Base-by-base conservation (phyloP, 2,888 invertebrate genomes). In the Pherbina coryleti region DNA sequence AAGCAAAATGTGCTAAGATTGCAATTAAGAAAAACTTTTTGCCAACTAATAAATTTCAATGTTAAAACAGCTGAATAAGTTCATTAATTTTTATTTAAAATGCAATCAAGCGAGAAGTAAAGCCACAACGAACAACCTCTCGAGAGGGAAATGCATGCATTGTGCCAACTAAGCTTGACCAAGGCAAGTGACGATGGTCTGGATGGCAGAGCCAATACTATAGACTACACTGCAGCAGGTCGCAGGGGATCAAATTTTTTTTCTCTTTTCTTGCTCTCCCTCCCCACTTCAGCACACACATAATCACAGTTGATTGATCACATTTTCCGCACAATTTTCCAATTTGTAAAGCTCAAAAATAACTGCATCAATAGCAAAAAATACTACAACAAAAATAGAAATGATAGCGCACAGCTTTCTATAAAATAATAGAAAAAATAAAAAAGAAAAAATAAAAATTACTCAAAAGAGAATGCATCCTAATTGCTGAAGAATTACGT, bases 401-500 rank as follows among this genome's bases (percentile, higher is more conserved):
- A 34, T 11, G 11, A 60, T 37, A 53, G 73, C 22, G 25, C 14
- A 19, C 14, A n/a, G 17, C 11, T 34, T 31, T 22, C 37, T 11
- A 55, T 31, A 28, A 66, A 55, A n/a, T 44, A 67, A 51, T 64
- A 25, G 53, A 34, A 55, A 51, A 44, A 25, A n/a, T n/a, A n/a
- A n/a, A 51, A 71, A 8, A 44, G 57, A 8, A 55, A 19, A 64
- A 51, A 53, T 66, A 64, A 66, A 66, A 74, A 60, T 14, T 71
- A 51, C 57, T 76, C 71, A 76, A 71, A 76, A 81, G 79, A 75
- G 80, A 81, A 80, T 82, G 81, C 79, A 81, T 79, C 79, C 78
- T 78, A 81, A 78, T 79, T 80, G 76, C 75, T 66, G 79, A 81
- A 79, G 82, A 81, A 81, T 82, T 81, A 75, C 79, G 80, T 81